Conservation (phyloP, 1,140 invertebrate genomes). For the Hyphantria cunea region DNA sequence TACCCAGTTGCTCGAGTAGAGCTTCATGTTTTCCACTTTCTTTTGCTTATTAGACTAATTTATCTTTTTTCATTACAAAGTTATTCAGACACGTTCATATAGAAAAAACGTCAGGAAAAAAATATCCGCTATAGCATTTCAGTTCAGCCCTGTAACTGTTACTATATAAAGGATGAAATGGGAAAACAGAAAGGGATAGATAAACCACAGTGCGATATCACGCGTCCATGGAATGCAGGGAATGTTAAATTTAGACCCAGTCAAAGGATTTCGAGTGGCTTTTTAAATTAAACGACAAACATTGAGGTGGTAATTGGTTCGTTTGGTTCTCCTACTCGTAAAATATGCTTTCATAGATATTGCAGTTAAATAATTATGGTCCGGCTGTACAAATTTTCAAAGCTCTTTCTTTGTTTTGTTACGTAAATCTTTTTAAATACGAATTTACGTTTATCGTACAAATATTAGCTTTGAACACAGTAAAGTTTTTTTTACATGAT, state of each 20-base stretch:
- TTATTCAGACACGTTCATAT: background rate
- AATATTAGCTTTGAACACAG: too few relatives aligned
- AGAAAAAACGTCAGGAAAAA: slow-evolving; percentile 1
- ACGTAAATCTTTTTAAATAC: too few relatives aligned
- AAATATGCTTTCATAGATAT: slow-evolving; percentile 5
- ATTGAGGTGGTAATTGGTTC: slow-evolving; percentile 55
- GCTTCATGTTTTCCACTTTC: too few relatives aligned
- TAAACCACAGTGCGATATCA: slow-evolving; percentile 37
- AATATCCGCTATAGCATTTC: slow-evolving; percentile 22
- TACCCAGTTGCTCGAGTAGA: too few relatives aligned
- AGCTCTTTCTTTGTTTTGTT: too few relatives aligned
- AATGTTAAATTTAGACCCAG: slow-evolving; percentile 56
- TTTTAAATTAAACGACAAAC: slow-evolving; percentile 69
- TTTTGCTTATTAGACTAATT: too few relatives aligned
- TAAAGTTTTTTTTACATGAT: too few relatives aligned
- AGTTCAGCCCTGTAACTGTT: slow-evolving; percentile 10
- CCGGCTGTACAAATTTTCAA: too few relatives aligned
- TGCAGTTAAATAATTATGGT: too few relatives aligned
- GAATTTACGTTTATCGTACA: too few relatives aligned
- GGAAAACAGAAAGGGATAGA: slow-evolving; percentile 36
- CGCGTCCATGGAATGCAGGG: slow-evolving; percentile 52
- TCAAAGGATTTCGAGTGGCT: slow-evolving; percentile 61
- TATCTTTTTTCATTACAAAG: background rate
- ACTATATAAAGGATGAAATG: slow-evolving; percentile 33
- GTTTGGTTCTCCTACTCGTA: slow-evolving; percentile 48